A percentile compares a stretch with the other conserved stretches of the same genome.
Conservation (phyloP, 1,140 invertebrate species). For the Atta texana region DNA sequence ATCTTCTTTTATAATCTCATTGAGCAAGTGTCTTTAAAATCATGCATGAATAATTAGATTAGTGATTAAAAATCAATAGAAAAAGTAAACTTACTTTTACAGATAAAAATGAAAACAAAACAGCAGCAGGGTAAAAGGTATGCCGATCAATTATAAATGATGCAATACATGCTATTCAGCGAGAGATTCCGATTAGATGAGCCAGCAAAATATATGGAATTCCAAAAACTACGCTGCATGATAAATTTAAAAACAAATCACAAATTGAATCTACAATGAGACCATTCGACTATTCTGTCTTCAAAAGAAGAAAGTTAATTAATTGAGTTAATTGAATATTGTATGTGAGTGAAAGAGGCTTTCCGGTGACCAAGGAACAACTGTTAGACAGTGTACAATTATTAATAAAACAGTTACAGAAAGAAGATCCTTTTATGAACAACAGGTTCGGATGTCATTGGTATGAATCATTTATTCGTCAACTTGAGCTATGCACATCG, state of each 20-base stretch:
- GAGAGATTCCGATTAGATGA: background rate
- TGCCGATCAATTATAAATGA: background rate
- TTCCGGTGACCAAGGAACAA: background rate
- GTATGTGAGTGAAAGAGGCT: background rate
- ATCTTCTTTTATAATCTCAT: background rate
- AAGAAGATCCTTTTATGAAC: background rate
- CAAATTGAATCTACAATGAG: background rate
- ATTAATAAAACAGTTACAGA: background rate
- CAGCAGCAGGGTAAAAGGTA: background rate
- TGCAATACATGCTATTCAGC: background rate
- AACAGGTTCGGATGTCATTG: background rate
- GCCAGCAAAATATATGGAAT: background rate
- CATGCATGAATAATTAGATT: background rate
- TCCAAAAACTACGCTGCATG: background rate
- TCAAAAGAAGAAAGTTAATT: background rate
- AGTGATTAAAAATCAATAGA: background rate
- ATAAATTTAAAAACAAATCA: slow-evolving; percentile 4
- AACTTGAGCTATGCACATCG: background rate
- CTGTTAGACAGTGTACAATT: background rate
- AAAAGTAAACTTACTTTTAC: background rate
- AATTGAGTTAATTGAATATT: background rate
- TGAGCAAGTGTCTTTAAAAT: background rate
- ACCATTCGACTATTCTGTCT: background rate
- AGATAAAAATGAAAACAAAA: background rate
- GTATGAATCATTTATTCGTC: background rate